Evolutionary conservation across 2,113 vertebrate species (phyloP).

Genomic region (Microtus pennsylvanicus): DNA sequence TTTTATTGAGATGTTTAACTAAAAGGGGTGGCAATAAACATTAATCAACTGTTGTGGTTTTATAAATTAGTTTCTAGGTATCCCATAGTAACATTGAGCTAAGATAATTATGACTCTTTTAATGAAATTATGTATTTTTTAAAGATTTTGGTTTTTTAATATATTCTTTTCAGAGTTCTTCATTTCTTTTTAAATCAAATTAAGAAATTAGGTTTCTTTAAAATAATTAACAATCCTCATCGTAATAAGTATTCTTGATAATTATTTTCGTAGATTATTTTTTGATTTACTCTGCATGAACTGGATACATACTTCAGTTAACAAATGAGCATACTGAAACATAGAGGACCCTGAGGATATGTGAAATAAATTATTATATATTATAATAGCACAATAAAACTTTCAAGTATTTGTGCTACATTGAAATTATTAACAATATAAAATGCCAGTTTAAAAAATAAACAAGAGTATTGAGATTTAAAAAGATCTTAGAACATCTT

Average conservation of each 20-base stretch:
- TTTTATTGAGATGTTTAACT: not conserved
- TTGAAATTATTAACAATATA: not conserved
- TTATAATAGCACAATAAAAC: not conserved
- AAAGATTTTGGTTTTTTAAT: not conserved
- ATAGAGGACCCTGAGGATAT: too few species aligned
- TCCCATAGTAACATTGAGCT: not conserved
- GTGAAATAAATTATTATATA: not conserved
- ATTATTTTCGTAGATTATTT: not conserved
- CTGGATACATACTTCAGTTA: not conserved
- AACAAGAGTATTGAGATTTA: not conserved
- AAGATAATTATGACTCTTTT: not conserved
- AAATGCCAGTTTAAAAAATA: not conserved
- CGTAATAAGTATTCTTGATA: not conserved
- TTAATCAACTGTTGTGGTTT: not conserved
- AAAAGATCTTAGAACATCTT: not conserved
- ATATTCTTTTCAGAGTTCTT: not conserved
- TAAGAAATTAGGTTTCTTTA: not conserved
- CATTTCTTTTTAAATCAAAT: not conserved
- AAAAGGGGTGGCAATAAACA: not conserved
- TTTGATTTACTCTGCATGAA: too few species aligned
- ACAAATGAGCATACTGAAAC: not conserved
- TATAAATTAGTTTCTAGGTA: not conserved
- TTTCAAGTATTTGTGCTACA: not conserved
- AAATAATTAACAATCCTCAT: not conserved
- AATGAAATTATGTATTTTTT: not conserved